Conservation (phyloP, 2,888 invertebrate species). For the Anthophora plumipes region DNA sequence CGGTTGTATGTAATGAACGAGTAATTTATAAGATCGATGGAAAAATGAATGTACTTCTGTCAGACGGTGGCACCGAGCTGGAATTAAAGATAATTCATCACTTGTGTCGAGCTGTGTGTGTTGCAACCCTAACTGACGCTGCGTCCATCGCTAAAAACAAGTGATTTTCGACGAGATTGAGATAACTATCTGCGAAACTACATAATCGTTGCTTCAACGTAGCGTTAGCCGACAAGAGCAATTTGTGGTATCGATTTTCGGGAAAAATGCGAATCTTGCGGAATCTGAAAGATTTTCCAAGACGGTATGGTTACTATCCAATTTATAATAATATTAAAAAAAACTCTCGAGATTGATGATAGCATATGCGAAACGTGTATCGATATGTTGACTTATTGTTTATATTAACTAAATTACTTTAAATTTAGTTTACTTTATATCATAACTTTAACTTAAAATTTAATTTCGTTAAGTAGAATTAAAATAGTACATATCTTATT, state of each 20-base stretch:
- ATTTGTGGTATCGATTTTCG: constrained; percentile 7
- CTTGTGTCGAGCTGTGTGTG: not conserved
- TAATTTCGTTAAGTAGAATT: too few species aligned
- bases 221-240: not conserved
- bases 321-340: too few species aligned
- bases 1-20: not conserved
- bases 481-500: too few species aligned
- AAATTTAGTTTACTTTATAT: too few species aligned
- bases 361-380: not conserved
- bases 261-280: not conserved
- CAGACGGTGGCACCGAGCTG: not conserved
- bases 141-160: not conserved
- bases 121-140: not conserved
- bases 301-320: too few species aligned
- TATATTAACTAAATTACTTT: too few species aligned
- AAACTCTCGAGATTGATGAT: not conserved
- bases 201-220: constrained; percentile 5
- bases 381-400: too few species aligned
- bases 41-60: constrained; percentile 7
- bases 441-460: too few species aligned
- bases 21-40: constrained; percentile 4
- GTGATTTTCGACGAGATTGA: constrained; percentile 20
- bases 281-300: not conserved
- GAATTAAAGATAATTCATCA: constrained; percentile 29
- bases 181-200: constrained; percentile 30